Evolutionary conservation across 1,140 invertebrate species (phyloP), one percentile per base, ranked within the genome.

Genomic region (Cotesia glomerata): DNA sequence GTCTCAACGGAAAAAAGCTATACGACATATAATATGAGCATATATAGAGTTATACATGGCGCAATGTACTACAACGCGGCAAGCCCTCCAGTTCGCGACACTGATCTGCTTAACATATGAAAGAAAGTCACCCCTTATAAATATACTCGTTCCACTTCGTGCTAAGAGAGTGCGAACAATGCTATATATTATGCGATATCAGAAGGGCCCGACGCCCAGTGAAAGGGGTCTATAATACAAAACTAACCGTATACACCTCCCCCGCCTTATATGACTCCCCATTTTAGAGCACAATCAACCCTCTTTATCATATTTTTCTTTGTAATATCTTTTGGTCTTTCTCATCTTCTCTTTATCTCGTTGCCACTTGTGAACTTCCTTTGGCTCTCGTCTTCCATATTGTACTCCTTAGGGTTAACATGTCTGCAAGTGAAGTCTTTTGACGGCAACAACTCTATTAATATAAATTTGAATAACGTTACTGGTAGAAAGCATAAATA

Each of bases 51-150:
- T 3, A 26, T 73, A 26, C 45, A 36, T 13, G 35, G n/a, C 32
- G 64, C 67, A 35, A 18, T 18, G 49, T 13, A n/a, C n/a, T 36
- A 13, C 32, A 9, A 45, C 18, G 49, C 34, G 39, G 13, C 63
- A 9, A 65, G 61, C 61, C 69, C 63, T 65, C 51, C 26, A 69
- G 16, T 71, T 51, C 34, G 59, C 78, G 81, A 83, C 80, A 80
- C 79, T 81, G 81, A 82, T 82, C 82, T 83, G 81, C 77, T 84
- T 84, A 84, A 83, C 82, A 84, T 84, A 84, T 82, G 81, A 84
- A 84, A 84, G 81, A 82, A 74, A 74, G 77, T 77, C 77, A 75
- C 78, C 80, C 79, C 79, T 80, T 79, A 81, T 81, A 83, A 81
- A 83, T 83, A 82, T 77, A 83, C 81, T 82, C 81, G 77, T 82